These are phyloP conservation scores for Globia sparganii DNA, from an alignment of 2,888 invertebrate genomes.

Conservation along the genomic window DNA sequence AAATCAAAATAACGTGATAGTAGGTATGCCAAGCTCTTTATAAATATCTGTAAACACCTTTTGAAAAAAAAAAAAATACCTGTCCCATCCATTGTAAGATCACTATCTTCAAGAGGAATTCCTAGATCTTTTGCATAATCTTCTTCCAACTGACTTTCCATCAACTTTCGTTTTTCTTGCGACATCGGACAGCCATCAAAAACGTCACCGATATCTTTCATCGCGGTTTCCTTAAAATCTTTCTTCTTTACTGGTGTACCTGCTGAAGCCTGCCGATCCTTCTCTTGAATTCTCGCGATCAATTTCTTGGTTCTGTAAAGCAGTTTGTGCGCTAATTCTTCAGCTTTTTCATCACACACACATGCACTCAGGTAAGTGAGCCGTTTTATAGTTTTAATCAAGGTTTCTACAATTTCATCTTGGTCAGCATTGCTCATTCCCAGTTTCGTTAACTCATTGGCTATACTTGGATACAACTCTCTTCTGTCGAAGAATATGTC, in stretches of 20 bases:
- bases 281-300: neutral
- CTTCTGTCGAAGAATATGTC: slow-evolving; percentile 12
- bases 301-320: slow-evolving; percentile 26
- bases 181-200: slow-evolving; percentile 36
- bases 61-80: slow-evolving; percentile 29
- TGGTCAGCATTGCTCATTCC: neutral
- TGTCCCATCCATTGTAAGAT: neutral
- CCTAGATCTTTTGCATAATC: slow-evolving; percentile 31
- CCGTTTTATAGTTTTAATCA: slow-evolving; percentile 6
- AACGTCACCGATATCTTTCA: slow-evolving; percentile 29
- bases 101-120: slow-evolving; percentile 33
- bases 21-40: no score
- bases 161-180: slow-evolving; percentile 31
- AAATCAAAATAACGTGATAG: no score
- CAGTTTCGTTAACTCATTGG: slow-evolving; percentile 21
- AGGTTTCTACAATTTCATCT: slow-evolving; percentile 30
- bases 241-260: slow-evolving; percentile 18
- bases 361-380: neutral
- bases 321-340: slow-evolving; percentile 33
- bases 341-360: slow-evolving; percentile 26
- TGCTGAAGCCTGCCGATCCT: neutral
- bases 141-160: slow-evolving; percentile 42
- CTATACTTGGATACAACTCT: slow-evolving; percentile 14
- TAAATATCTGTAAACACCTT: no score
- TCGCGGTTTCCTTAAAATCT: slow-evolving; percentile 17